These are phyloP conservation scores for Molossus alvarezi DNA, from an alignment of 2,797 vertebrate genomes.

Conservation along the genomic window DNA sequence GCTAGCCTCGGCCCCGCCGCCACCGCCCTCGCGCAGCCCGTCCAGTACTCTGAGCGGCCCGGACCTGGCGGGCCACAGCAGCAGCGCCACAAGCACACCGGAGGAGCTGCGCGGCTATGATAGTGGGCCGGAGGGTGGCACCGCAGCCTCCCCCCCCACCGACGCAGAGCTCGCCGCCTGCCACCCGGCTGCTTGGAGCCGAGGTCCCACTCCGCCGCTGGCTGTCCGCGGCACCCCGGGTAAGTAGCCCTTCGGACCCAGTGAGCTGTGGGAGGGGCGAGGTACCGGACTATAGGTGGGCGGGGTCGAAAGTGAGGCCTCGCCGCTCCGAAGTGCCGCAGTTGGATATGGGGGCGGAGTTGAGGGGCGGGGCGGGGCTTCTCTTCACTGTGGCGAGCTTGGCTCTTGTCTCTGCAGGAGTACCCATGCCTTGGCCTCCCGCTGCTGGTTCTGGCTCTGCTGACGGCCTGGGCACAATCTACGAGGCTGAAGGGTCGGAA, in stretches of 20 bases:
- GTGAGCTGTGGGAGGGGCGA: neutral
- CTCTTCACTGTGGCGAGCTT: fast-evolving
- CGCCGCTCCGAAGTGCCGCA: neutral
- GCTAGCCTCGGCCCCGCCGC: constrained; percentile 66
- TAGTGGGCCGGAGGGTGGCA: constrained; percentile 93
- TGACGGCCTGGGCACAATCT: constrained; percentile 95
- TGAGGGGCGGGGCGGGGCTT: neutral
- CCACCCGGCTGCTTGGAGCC: constrained; percentile 82
- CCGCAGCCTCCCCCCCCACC: constrained; percentile 71
- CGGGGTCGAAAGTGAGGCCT: neutral
- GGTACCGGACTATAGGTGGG: neutral
- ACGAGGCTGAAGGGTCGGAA: constrained; percentile 93
- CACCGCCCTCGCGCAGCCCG: constrained; percentile 84
- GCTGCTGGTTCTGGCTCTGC: constrained; percentile 89
- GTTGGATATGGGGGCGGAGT: neutral
- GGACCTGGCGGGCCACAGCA: constrained; percentile 92
- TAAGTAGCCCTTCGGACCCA: neutral
- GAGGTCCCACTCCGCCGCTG: constrained; percentile 62
- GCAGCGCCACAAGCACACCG: constrained; percentile 95
- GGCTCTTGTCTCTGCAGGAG: neutral
- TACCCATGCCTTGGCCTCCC: constrained; percentile 77
- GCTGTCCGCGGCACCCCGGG: constrained; percentile 63
- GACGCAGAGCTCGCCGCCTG: constrained; percentile 83
- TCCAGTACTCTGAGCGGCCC: constrained; percentile 92
- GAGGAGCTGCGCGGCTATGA: constrained; percentile 96